These are phyloP conservation scores for Notolepis coatsorum DNA, from an alignment of 2,797 vertebrate species.

Conservation along the genomic window DNA sequence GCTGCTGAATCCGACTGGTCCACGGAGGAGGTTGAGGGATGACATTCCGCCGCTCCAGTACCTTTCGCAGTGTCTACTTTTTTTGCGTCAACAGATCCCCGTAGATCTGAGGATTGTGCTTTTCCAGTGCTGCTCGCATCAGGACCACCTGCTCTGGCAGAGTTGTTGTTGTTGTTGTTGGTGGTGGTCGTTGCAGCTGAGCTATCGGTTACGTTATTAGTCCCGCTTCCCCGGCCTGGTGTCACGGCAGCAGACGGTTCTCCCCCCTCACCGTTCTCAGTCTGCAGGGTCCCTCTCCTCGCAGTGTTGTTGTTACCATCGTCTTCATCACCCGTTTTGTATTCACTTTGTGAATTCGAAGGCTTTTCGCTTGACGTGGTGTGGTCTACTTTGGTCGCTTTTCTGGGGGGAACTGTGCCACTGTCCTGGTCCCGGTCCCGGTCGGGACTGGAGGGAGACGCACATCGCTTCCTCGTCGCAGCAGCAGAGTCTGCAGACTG, in stretches of 20 bases:
- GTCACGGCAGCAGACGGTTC: conserved; percentile 20
- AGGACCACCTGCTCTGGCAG: conserved; percentile 18
- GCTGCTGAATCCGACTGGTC: conserved; percentile 81
- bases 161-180: conserved; percentile 38
- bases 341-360: conserved; percentile 37
- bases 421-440: conserved; percentile 50
- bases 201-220: conserved; percentile 1
- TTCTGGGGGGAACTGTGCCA: conserved; percentile 55
- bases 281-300: conserved; percentile 13
- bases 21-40: conserved; percentile 42
- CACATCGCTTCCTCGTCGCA: conserved; percentile 75
- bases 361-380: conserved; percentile 22
- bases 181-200: no score
- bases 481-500: conserved; percentile 67
- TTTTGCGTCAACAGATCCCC: not conserved
- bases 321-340: conserved; percentile 41
- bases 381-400: conserved; percentile 69
- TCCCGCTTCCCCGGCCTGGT: conserved; percentile 13
- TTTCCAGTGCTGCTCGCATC: conserved; percentile 34
- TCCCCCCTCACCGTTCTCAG: conserved; percentile 11
- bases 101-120: conserved; percentile 40
- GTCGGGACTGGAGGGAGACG: no score
- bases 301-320: conserved; percentile 37
- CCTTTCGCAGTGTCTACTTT: conserved; percentile 15
- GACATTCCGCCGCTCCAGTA: conserved; percentile 23